Evolutionary conservation across 2,888 invertebrate species (phyloP).

Genomic region (Eilema depressum): DNA sequence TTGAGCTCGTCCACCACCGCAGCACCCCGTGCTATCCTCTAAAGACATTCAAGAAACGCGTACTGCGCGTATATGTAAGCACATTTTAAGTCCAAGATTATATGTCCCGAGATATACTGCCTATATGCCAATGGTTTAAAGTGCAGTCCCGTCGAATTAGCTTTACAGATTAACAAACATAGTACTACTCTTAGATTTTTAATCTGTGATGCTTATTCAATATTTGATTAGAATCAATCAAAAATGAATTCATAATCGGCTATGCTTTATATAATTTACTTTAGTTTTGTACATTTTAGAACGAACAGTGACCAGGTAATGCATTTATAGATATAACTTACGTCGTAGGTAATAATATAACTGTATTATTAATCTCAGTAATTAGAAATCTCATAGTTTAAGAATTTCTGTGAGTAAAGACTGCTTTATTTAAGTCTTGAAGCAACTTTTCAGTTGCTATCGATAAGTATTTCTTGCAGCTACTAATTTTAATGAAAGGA

Average conservation of each 20-base stretch:
- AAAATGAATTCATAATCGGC: neutral
- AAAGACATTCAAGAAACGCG: no score
- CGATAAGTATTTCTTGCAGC: constrained; percentile 2
- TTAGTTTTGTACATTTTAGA: constrained; percentile 69
- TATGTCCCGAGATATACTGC: no score
- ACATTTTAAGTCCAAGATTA: no score
- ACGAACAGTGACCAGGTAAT: constrained; percentile 75
- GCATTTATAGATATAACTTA: constrained; percentile 76
- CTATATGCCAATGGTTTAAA: no score
- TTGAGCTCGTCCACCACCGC: no score
- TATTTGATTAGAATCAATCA: neutral
- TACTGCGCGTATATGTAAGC: no score
- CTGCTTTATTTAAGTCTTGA: constrained; percentile 35
- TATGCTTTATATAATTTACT: neutral
- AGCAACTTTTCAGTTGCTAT: neutral
- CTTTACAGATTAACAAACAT: neutral
- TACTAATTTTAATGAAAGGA: neutral
- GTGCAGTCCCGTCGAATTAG: neutral
- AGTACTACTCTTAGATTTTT: neutral
- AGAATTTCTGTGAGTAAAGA: constrained; percentile 40
- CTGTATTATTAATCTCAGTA: constrained; percentile 31
- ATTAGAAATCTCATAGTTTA: constrained; percentile 43
- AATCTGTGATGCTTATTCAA: neutral
- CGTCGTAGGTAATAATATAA: constrained; percentile 13
- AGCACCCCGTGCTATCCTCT: no score